A percentile compares a stretch with the other conserved stretches of the same genome.
Conservation (phyloP, 2,113 vertebrate genomes). For the Tor tambroides region DNA sequence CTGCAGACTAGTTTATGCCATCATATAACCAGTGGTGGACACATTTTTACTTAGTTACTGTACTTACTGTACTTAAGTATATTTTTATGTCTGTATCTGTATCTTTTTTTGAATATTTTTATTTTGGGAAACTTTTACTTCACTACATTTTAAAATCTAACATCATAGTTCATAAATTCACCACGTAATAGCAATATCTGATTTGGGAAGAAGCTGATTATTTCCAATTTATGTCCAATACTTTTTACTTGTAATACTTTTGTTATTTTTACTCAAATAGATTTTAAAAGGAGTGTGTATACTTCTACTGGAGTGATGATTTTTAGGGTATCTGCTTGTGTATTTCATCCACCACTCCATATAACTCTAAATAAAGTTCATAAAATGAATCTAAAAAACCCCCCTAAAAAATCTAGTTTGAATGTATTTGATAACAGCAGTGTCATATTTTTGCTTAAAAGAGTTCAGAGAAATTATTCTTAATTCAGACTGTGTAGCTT, state of each 20-base stretch:
- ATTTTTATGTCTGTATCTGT: too few relatives aligned
- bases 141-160: too few relatives aligned
- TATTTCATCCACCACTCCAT: not conserved
- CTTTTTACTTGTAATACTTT: not conserved
- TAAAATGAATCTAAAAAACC: not conserved
- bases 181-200: too few relatives aligned
- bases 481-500: not conserved
- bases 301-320: not conserved
- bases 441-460: not conserved
- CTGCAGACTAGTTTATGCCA: not conserved
- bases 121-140: too few relatives aligned
- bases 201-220: not conserved
- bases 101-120: too few relatives aligned
- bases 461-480: not conserved
- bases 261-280: not conserved
- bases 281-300: not conserved
- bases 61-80: too few relatives aligned
- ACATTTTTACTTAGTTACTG: not conserved
- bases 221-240: not conserved
- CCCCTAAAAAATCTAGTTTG: not conserved
- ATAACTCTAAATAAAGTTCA: not conserved
- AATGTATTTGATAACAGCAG: not conserved
- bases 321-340: not conserved
- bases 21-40: not conserved
- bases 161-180: too few relatives aligned